Evolutionary conservation across 2,113 vertebrate genomes (phyloP), one percentile per base, ranked within the genome.

Genomic region (Melanostigma gelatinosum): DNA sequence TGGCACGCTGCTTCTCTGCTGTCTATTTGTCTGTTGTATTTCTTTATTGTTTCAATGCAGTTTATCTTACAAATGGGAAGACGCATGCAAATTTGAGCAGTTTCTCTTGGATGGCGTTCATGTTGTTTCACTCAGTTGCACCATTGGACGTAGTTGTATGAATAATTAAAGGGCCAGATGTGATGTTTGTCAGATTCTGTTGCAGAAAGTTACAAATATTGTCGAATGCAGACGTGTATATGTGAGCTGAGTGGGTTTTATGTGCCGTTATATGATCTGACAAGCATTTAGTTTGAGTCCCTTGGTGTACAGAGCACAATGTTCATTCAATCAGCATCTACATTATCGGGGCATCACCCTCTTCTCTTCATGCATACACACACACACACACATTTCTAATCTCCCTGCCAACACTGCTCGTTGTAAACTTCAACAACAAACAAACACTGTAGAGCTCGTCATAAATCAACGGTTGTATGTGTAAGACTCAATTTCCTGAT

Each of bases 401-500:
- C 20, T 22, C 15, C 29, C 76, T 83, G 79, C 69, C 61, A 83
- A 32, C 82, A 55, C 46, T 24, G 34, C 42, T 76, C 78, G 74
- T 65, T 79, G 68, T 69, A 62, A 88, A 82, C 63, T 75, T 69
- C 20, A 68, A 48, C 72, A 84, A 80, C 88, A 88, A 88, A 87
- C 86, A 92, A 88, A 83, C 77, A 74, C 32, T 69, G 62, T 42
- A 54, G 57, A 65, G 71, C 70, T 80, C 29, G 38, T 80, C 79
- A 80, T 93, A 75, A 87, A 88, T 92, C 87, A 71, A 16, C 1
- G 40, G 22, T 24, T 75, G 54, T 80, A 61, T 84, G 57, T 87
- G 72, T 83, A 74, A 79, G 67, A 61, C 77, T 85, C 38, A 32
- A 89, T 91, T 92, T 89, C 77, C 85, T 87, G 88, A 90, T 87